phyloP scores from a whole-genome alignment of 2,113 vertebrate genomes.

The Phyllopteryx taeniolatus region DNA sequence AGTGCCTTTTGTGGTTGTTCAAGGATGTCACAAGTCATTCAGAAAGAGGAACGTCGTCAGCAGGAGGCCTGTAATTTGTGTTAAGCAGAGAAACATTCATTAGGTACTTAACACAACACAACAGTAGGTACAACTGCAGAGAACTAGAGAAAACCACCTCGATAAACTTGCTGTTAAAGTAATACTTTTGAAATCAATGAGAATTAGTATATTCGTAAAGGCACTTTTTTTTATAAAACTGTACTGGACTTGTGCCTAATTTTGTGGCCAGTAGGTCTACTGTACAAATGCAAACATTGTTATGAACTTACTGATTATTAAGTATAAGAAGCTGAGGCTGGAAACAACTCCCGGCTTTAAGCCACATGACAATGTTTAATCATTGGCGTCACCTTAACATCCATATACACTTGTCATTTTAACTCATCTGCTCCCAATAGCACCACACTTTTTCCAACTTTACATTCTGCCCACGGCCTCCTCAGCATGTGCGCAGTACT shows the following conservation, averaged over 20 bases:
- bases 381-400: not conserved
- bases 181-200: not conserved
- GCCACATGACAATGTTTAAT: not conserved
- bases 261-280: not conserved
- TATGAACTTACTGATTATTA: no score
- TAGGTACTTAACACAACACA: not conserved
- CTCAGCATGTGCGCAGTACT: conserved; percentile 33
- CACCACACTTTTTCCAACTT: conserved; percentile 2
- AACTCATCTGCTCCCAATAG: conserved; percentile 60
- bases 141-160: not conserved
- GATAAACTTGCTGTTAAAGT: not conserved
- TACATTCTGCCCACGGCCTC: conserved; percentile 44
- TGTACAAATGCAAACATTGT: not conserved
- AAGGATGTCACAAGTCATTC: conserved; percentile 23
- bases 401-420: not conserved
- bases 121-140: not conserved
- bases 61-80: conserved; percentile 11
- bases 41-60: conserved; percentile 10
- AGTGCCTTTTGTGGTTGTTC: conserved; percentile 21
- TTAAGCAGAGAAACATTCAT: not conserved
- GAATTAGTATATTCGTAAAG: not conserved
- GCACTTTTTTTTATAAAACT: not conserved
- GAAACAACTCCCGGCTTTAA: not conserved
- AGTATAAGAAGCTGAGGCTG: no score
- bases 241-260: not conserved